phyloP scores from a whole-genome alignment of 2,113 vertebrate species.

The Myxocyprinus asiaticus region DNA sequence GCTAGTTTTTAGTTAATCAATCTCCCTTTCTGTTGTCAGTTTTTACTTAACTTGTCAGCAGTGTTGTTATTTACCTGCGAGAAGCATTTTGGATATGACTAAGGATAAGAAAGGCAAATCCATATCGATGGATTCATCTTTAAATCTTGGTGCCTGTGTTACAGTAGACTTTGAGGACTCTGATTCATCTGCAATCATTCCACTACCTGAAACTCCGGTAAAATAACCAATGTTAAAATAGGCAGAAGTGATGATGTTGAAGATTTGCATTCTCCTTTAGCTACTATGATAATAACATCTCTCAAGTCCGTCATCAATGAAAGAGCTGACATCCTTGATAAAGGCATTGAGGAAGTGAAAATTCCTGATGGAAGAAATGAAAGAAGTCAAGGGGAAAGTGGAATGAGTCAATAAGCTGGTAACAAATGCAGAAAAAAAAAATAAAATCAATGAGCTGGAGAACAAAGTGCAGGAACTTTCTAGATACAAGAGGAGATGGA shows the following conservation, averaged over 20 bases:
- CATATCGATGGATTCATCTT: no score
- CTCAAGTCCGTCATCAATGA: slow-evolving; percentile 3
- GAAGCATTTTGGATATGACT: not conserved
- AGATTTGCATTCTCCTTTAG: not conserved
- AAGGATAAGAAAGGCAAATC: not conserved
- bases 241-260: not conserved
- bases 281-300: not conserved
- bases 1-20: no score
- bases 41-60: no score
- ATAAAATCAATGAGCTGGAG: not conserved
- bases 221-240: slow-evolving; percentile 6
- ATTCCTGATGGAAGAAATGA: not conserved
- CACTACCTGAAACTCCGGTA: not conserved
- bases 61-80: no score
- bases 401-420: not conserved
- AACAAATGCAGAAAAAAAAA: not conserved
- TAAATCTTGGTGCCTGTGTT: not conserved
- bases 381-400: not conserved
- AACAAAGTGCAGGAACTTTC: slow-evolving; percentile 7
- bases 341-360: not conserved
- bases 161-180: not conserved
- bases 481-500: slow-evolving; percentile 7
- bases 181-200: not conserved
- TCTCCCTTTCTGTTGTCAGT: no score
- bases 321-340: not conserved